Evolutionary conservation across 2,113 vertebrate genomes (phyloP).

Genomic region (Phaethornis superciliosus): DNA sequence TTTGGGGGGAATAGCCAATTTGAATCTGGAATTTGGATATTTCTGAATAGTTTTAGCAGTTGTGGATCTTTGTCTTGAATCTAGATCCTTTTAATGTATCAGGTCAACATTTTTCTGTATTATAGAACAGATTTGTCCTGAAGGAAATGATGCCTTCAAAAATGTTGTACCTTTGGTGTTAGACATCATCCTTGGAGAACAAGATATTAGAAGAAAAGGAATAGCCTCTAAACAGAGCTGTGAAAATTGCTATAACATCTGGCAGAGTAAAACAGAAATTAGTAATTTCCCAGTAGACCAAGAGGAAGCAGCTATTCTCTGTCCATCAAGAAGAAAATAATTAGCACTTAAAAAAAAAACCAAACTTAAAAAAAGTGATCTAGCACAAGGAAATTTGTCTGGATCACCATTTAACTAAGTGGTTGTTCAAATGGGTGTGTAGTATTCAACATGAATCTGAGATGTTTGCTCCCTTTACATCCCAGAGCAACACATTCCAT

Average conservation of each 20-base stretch:
- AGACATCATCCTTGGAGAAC: background rate
- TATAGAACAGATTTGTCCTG: background rate
- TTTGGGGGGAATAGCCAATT: background rate
- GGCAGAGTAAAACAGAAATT: background rate
- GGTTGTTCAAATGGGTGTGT: background rate
- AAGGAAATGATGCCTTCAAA: background rate
- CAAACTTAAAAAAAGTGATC: background rate
- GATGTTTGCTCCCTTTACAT: background rate
- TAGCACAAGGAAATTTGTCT: background rate
- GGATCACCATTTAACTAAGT: background rate
- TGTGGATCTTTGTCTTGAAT: background rate
- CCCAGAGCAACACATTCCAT: background rate
- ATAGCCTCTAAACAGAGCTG: background rate
- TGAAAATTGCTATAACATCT: background rate
- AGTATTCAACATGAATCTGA: background rate
- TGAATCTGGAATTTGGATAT: background rate
- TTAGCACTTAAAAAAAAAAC: background rate
- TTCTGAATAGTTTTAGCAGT: background rate
- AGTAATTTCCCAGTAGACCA: background rate
- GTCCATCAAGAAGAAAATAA: background rate
- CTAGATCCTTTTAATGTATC: background rate
- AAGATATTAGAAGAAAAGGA: background rate
- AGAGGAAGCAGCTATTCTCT: background rate
- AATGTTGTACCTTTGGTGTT: background rate
- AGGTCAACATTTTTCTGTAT: background rate